Evolutionary conservation across 1,140 invertebrate genomes (phyloP), one percentile per base, ranked within the genome.

Genomic region (Sarcophaga peregrina): DNA sequence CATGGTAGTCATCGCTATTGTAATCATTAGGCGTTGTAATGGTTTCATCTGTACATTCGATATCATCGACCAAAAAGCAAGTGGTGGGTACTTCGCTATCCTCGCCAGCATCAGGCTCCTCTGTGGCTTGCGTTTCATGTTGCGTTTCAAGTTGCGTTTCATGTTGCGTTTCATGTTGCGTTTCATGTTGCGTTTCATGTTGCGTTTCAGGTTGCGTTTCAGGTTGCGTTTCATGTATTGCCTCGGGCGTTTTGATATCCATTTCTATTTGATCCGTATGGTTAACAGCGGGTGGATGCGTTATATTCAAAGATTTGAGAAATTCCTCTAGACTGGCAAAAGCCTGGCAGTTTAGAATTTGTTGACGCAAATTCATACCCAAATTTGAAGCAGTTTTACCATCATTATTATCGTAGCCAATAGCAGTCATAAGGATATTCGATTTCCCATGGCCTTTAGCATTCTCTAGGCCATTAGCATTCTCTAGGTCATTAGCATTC

Each of bases 291-390:
- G 17, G 20, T 58, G 9, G 10, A 47, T 73, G 47, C 3, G 45
- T 82, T 46, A 13, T 62, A 20, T 82, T 82, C 10, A 72, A 15
- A 11, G 54, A 37, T 15, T 83, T 83, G 3, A 83, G 25, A 48
- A 84, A 82, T 0, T 72, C 75, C 37, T 84, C 75, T 13, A 84
- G 62, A 5, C 68, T 80, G 7, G 48, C 37, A 81, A 82, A 80
- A 11, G 81, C 62, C 4, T 46, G 80, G n/a, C 83, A 82, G 37
- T 84, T 82, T 10, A 84, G 50, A 9, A 84, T 9, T 13, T 84
- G 46, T 81, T 84, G 62, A 74, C 76, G 37, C 25, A 84, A 13
- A 15, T 54, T n/a, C 13, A 80, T n/a, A 15, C 45, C 11, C 13
- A 80, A 7, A 5, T 76, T 76, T 37, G 25, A 37, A 2, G 1